Evolutionary conservation across 2,888 invertebrate genomes (phyloP).

Genomic region (Cryptophagus acutangulus): DNA sequence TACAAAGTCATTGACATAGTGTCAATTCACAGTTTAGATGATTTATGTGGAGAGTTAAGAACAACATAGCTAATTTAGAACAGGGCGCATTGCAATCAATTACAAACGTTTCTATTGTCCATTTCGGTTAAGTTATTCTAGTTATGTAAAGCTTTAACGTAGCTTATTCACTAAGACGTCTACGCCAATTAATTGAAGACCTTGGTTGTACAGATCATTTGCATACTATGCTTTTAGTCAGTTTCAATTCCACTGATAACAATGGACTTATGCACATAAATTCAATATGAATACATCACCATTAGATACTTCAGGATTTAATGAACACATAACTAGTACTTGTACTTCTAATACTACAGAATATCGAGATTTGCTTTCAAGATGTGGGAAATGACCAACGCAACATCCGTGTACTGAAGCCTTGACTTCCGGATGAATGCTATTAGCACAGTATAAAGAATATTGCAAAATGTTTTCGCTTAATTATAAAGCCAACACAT

Average conservation of each 20-base stretch:
- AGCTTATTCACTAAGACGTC: constrained; percentile 35
- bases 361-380: too few relatives aligned
- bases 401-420: too few relatives aligned
- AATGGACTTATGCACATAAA: constrained; percentile 28
- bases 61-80: constrained; percentile 29
- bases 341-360: too few relatives aligned
- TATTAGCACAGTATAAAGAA: too few relatives aligned
- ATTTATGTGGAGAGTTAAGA: constrained; percentile 32
- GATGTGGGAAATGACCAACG: too few relatives aligned
- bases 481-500: too few relatives aligned
- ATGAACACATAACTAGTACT: too few relatives aligned
- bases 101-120: constrained; percentile 34
- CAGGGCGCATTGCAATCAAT: constrained; percentile 22
- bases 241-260: constrained; percentile 31
- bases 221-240: constrained; percentile 33
- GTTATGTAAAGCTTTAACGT: constrained; percentile 30
- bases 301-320: not conserved
- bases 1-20: constrained; percentile 21
- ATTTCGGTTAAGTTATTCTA: constrained; percentile 36
- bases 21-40: constrained; percentile 24
- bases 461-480: too few relatives aligned
- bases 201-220: constrained; percentile 32
- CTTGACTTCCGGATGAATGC: too few relatives aligned
- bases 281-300: constrained; percentile 21
- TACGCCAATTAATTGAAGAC: constrained; percentile 36